phyloP scores from a whole-genome alignment of 2,113 vertebrate species.

The Benitochromis conjunctus region DNA sequence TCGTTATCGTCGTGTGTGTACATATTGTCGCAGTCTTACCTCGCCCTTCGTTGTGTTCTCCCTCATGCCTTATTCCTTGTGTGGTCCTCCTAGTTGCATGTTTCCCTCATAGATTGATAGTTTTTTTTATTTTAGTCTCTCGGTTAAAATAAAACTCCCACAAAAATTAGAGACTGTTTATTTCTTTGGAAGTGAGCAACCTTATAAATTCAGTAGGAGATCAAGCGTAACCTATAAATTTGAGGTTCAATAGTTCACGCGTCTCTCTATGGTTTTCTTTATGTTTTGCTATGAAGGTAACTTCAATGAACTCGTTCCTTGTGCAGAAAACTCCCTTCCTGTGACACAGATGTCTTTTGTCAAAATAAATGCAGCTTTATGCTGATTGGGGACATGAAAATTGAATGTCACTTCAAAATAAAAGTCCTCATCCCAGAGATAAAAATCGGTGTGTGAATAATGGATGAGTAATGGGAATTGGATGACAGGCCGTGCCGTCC shows the following conservation, averaged over 20 bases:
- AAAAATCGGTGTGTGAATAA: constrained; percentile 61
- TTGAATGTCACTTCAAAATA: constrained; percentile 63
- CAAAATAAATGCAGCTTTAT: constrained; percentile 41
- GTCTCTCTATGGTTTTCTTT: background rate
- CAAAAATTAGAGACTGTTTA: background rate
- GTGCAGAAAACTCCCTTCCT: background rate
- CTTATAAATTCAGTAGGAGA: background rate
- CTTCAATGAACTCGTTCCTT: background rate
- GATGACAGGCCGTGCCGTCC: constrained; percentile 55
- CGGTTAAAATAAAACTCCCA: background rate
- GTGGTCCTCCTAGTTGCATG: too few relatives aligned
- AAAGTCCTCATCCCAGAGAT: constrained; percentile 52
- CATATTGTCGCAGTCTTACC: background rate
- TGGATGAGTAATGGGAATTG: constrained; percentile 66
- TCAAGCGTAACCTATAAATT: background rate
- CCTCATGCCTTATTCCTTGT: background rate
- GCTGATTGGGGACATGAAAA: constrained; percentile 39
- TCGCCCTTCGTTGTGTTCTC: background rate
- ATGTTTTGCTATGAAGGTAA: background rate
- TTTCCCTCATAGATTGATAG: too few relatives aligned
- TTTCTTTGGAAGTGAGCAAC: background rate
- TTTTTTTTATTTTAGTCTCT: background rate
- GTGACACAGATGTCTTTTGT: constrained; percentile 30
- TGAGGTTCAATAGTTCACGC: background rate
- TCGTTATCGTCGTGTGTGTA: background rate